Evolutionary conservation across 2,113 vertebrate genomes (phyloP), one percentile per base, ranked within the genome.

Genomic region (Myotis yumanensis): DNA sequence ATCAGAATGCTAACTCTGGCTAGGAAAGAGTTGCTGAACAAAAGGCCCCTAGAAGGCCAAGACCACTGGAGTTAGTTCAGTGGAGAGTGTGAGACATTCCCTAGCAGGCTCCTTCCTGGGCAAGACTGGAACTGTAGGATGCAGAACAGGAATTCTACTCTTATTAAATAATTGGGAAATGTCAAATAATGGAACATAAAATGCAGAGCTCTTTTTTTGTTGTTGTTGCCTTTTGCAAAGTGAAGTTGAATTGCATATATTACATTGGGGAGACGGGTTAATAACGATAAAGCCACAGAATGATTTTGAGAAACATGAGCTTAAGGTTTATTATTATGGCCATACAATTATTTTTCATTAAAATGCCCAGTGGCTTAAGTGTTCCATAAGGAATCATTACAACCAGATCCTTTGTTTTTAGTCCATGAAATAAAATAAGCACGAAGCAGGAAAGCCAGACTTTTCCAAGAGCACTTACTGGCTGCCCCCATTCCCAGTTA

Each of bases 341-440:
- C 46, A 18, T 37, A 28, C 6, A 20, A 87, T 81, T 85, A 71
- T 51, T 86, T 93, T 90, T 93, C 59, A 89, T 37, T 72, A 88
- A 66, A 94, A 72, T 30, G 30, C 17, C 32, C 22, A 86, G 11
- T 83, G 69, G 75, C 71, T 86, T 80, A 80, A 54, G 30, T 69
- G 16, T 82, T 37, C 30, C 90, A 68, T 68, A 89, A 81, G 40
- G 51, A 77, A 43, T 52, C 76, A 54, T 77, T 43, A 95, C 72
- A 82, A 93, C 30, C 5, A 76, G 40, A 37, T 48, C 37, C 57
- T 91, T 76, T 76, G 77, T 93, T 64, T 95, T 43, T 76, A 91
- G 51, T 59, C n/a, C 35, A 9, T 30, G 48, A 57, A 22, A 54
- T 40, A 64, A 96, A 84, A 86, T 25, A 68, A 40, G 15, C 8